These are phyloP conservation scores for Lepus townsendii DNA, from an alignment of 2,797 vertebrate species.

Conservation along the genomic window DNA sequence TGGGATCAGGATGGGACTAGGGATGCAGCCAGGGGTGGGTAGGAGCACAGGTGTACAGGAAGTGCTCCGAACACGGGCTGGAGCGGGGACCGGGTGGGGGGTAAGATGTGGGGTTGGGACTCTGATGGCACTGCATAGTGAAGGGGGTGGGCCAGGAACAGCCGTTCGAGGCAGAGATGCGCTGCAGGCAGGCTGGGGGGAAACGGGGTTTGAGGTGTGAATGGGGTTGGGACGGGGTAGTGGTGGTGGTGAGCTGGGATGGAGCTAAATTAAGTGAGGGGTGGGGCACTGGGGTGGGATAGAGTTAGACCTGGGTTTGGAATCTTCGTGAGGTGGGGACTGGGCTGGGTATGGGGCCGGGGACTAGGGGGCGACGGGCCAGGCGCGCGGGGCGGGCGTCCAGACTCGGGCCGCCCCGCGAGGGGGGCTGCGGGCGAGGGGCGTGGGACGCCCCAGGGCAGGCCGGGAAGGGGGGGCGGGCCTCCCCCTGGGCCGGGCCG, in stretches of 20 bases:
- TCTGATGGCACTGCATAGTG: not conserved
- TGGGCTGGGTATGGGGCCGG: not conserved
- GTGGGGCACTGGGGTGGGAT: not conserved
- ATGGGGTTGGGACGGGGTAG: no score
- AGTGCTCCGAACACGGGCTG: not conserved
- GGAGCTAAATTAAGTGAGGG: not conserved
- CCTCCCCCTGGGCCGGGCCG: conserved; percentile 74
- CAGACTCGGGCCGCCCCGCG: not conserved
- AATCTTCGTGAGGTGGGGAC: not conserved
- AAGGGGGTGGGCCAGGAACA: not conserved
- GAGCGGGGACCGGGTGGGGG: not conserved
- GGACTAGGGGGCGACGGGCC: not conserved
- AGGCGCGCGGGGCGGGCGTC: accelerated
- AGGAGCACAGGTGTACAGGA: not conserved
- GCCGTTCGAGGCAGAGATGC: not conserved
- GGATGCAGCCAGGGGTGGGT: not conserved
- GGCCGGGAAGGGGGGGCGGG: conserved; percentile 78
- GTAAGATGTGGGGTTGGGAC: not conserved
- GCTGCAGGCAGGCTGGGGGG: not conserved
- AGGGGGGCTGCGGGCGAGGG: not conserved
- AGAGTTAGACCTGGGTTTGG: not conserved
- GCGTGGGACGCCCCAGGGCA: conserved; percentile 67
- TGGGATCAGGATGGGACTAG: not conserved
- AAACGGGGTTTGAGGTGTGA: not conserved
- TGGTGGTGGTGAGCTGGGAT: not conserved